phyloP scores from a whole-genome alignment of 2,113 vertebrate species.

The Leptobrachium ailaonicum region DNA sequence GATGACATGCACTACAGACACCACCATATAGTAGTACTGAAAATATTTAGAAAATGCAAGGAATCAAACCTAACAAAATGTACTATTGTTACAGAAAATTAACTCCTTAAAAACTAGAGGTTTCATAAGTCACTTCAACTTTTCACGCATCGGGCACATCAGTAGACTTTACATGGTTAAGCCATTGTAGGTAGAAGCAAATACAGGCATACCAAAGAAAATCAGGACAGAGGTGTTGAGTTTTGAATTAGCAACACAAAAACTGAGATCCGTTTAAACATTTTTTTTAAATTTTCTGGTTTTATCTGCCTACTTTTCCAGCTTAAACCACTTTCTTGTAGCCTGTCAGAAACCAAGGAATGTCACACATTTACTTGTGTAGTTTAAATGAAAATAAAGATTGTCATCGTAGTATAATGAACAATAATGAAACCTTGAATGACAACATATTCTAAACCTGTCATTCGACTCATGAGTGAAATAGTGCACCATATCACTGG shows the following conservation, averaged over 20 bases:
- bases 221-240: background rate
- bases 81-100: too few species aligned
- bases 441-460: background rate
- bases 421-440: background rate
- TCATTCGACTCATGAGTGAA: background rate
- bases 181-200: background rate
- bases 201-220: background rate
- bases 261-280: background rate
- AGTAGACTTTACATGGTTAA: background rate
- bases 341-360: background rate
- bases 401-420: background rate
- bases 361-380: background rate
- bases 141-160: too few species aligned
- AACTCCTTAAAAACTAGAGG: too few species aligned
- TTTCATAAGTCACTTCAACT: too few species aligned
- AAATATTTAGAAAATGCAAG: too few species aligned
- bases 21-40: too few species aligned
- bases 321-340: conserved; percentile 18
- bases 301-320: background rate
- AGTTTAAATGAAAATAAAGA: background rate
- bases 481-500: too few species aligned
- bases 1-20: too few species aligned
- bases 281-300: background rate
- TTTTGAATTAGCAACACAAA: background rate
- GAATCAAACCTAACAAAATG: too few species aligned